Evolutionary conservation across 2,888 invertebrate genomes (phyloP).

Genomic region (Trachelus iudaicus): DNA sequence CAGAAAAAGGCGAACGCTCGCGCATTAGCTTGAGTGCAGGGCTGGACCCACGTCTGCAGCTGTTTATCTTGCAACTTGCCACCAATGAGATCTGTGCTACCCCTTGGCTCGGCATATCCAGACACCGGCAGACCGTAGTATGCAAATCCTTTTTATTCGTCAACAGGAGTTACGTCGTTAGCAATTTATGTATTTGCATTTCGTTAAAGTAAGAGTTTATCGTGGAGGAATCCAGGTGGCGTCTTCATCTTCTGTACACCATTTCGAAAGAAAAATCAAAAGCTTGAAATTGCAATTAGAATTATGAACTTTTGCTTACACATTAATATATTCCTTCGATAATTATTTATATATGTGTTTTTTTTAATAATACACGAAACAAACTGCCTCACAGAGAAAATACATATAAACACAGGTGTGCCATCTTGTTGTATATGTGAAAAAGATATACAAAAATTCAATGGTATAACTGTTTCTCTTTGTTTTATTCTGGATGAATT

Average conservation of each 20-base stretch:
- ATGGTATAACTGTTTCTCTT: too few species aligned
- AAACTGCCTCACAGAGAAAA: too few species aligned
- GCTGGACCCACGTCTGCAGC: conserved; percentile 20
- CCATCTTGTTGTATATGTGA: too few species aligned
- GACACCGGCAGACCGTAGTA: conserved; percentile 2
- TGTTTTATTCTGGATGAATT: too few species aligned
- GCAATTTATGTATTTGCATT: conserved; percentile 33
- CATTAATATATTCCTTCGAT: not conserved
- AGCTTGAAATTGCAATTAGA: not conserved
- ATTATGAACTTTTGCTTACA: not conserved
- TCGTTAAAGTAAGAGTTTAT: conserved; percentile 20
- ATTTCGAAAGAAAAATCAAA: not conserved
- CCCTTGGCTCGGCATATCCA: not conserved
- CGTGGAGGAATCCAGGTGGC: not conserved
- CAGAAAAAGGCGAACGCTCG: conserved; percentile 20
- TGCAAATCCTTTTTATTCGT: conserved; percentile 18
- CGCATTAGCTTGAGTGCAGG: conserved; percentile 25
- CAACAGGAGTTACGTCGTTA: conserved; percentile 22
- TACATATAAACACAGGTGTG: too few species aligned
- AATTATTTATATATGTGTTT: not conserved
- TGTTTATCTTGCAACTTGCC: conserved; percentile 34
- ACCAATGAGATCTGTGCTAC: conserved; percentile 22
- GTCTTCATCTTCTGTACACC: not conserved
- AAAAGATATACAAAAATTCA: too few species aligned
- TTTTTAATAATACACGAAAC: too few species aligned